Conservation (phyloP, 2,888 invertebrate genomes). For the Cetonia aurata region DNA sequence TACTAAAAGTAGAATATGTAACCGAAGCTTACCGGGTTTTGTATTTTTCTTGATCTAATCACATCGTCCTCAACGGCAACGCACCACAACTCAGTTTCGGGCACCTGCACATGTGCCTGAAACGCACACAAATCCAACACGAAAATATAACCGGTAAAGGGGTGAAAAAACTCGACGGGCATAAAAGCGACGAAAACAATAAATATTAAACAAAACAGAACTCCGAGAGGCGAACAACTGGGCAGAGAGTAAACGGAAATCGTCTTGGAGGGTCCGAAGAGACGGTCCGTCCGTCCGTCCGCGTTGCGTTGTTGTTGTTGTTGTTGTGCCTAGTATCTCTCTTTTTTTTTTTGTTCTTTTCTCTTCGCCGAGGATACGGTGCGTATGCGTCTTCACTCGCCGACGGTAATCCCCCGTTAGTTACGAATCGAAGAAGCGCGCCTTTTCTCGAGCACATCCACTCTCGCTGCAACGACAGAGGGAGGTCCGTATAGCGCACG, state of each 20-base stretch:
- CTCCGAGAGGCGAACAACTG: conserved; percentile 24
- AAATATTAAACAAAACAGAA: conserved; percentile 34
- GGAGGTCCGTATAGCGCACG: conserved; percentile 43
- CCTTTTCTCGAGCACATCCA: neutral
- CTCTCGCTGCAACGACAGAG: too few relatives aligned
- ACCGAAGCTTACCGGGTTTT: conserved; percentile 25
- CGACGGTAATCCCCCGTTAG: neutral
- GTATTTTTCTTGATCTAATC: conserved; percentile 36
- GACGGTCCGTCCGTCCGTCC: neutral
- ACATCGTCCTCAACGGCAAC: conserved; percentile 31
- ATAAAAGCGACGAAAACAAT: conserved; percentile 22
- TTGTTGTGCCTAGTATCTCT: conserved; percentile 20
- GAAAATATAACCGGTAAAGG: neutral
- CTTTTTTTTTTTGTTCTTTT: neutral
- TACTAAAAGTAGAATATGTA: too few relatives aligned
- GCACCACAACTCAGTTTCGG: conserved; percentile 21
- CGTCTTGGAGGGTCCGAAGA: conserved; percentile 40
- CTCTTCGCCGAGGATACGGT: neutral
- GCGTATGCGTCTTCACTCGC: neutral
- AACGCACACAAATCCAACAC: conserved; percentile 12
- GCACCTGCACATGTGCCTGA: conserved; percentile 16
- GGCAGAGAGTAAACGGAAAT: conserved; percentile 22
- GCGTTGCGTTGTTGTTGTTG: conserved; percentile 11
- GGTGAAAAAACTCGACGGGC: conserved; percentile 2
- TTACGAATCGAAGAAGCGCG: neutral